Percentiles rank a stretch among this genome's conserved stretches.
phyloP scores from a whole-genome alignment of 2,797 vertebrate species.

The Propithecus perrieri region DNA sequence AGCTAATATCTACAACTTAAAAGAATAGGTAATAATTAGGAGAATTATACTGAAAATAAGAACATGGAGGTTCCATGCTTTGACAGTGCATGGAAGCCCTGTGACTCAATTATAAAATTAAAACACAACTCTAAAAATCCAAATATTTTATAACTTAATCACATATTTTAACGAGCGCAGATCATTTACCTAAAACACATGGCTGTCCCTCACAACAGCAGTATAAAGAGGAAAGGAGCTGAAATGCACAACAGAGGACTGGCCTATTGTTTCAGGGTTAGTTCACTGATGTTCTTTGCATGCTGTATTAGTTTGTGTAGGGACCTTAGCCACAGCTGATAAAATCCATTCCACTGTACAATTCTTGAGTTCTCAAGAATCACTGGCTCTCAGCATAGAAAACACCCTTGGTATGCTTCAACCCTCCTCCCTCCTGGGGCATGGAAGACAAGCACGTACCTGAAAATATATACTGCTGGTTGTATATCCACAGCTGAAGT shows the following conservation, averaged over 20 bases:
- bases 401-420: not conserved
- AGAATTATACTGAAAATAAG: not conserved
- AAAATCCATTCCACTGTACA: not conserved
- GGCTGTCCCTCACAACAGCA: not conserved
- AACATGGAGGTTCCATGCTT: not conserved
- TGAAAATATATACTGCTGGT: constrained; percentile 98
- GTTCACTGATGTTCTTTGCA: not conserved
- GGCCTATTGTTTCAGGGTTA: not conserved
- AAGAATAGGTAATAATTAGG: not conserved
- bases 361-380: not conserved
- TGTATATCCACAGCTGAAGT: constrained; percentile 96
- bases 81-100: not conserved
- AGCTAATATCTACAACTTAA: not conserved
- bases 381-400: not conserved
- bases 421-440: not conserved
- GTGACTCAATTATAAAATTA: not conserved
- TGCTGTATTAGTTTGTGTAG: not conserved
- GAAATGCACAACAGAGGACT: not conserved
- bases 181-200: not conserved
- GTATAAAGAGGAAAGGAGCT: not conserved
- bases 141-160: not conserved
- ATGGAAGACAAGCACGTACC: constrained; percentile 84
- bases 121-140: not conserved
- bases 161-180: not conserved
- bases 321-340: not conserved